phyloP scores from a whole-genome alignment of 2,888 invertebrate species.

The Cotesia congregata region DNA sequence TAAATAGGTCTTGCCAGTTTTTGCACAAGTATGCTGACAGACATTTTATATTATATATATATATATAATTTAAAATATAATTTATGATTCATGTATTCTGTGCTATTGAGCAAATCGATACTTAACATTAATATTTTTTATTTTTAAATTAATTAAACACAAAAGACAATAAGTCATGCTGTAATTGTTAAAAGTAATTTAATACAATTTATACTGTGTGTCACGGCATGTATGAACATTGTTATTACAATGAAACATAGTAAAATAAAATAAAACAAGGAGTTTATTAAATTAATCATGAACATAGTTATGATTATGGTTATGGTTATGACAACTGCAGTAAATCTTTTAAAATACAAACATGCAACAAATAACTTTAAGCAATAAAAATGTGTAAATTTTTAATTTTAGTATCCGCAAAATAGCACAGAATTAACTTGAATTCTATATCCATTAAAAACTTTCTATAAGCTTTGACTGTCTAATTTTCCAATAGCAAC shows the following conservation, averaged over 20 bases:
- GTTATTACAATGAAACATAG: too few relatives aligned
- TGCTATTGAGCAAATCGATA: neutral
- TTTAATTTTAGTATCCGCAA: neutral
- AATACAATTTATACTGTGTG: too few relatives aligned
- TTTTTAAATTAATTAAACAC: neutral
- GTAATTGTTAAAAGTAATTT: neutral
- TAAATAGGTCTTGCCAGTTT: neutral
- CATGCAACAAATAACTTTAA: neutral
- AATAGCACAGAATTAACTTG: constrained; percentile 1
- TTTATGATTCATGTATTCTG: neutral
- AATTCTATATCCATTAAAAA: constrained; percentile 6
- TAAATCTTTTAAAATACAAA: neutral
- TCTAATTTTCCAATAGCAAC: neutral
- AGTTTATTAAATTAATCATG: too few relatives aligned
- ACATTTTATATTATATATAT: neutral
- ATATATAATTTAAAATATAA: too few relatives aligned
- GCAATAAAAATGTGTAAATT: neutral
- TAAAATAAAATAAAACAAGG: too few relatives aligned
- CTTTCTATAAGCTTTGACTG: constrained; percentile 22
- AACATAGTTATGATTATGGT: too few relatives aligned
- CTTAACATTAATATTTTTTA: neutral
- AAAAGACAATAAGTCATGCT: neutral
- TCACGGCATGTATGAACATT: too few relatives aligned
- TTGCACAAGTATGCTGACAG: neutral
- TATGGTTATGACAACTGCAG: neutral